phyloP scores from a whole-genome alignment of 2,797 vertebrate genomes.

The Neopelma chrysocephalum region DNA sequence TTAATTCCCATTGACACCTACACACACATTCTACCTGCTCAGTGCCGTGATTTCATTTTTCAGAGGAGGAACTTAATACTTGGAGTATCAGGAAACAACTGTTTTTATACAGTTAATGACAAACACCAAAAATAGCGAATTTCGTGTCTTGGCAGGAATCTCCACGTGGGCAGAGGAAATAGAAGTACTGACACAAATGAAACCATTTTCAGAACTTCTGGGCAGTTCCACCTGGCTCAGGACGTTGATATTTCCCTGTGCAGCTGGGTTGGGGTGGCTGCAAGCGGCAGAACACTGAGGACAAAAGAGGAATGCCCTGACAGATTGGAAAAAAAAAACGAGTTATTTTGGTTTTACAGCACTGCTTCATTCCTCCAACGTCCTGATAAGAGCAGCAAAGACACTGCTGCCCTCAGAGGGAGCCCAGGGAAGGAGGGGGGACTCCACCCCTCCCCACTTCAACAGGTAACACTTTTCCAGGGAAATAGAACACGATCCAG shows the following conservation, averaged over 20 bases:
- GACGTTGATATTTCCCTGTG: rapidly evolving
- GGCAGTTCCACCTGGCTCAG: neutral
- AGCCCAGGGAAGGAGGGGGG: neutral
- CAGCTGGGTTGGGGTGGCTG: neutral
- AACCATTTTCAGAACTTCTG: neutral
- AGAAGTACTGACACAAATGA: neutral
- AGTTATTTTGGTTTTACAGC: neutral
- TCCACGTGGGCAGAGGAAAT: neutral
- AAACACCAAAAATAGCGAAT: neutral
- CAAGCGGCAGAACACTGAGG: neutral
- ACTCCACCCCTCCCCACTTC: neutral
- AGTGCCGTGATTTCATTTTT: neutral
- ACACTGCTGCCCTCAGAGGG: neutral
- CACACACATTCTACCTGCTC: neutral
- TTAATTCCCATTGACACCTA: neutral
- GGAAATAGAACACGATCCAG: neutral
- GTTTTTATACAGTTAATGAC: neutral
- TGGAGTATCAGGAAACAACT: neutral
- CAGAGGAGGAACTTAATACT: neutral
- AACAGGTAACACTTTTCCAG: neutral
- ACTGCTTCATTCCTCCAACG: neutral
- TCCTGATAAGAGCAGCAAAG: neutral
- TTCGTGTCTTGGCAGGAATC: neutral
- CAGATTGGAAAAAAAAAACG: neutral
- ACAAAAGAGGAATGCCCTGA: neutral